These are phyloP conservation scores for Bombylius discolor DNA, from an alignment of 2,888 invertebrate genomes.

Conservation along the genomic window DNA sequence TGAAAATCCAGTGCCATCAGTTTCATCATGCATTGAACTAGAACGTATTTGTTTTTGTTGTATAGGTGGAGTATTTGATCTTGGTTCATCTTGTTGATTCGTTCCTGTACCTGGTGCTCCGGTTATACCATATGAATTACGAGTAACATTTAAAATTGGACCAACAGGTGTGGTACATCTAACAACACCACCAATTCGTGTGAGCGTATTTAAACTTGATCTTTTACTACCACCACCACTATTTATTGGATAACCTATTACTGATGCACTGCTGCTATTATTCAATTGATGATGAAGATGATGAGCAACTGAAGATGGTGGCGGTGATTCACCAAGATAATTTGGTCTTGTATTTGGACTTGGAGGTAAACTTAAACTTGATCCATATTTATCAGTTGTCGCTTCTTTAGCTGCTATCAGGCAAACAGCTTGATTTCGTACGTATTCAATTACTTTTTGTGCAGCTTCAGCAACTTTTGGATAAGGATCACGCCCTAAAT, in stretches of 20 bases:
- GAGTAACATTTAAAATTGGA: constrained; percentile 1
- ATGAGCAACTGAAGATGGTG: constrained; percentile 3
- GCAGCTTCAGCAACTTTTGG: constrained; percentile 71
- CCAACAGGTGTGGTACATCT: constrained; percentile 1
- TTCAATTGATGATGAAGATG: constrained; percentile 5
- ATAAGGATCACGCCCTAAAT: constrained; percentile 75
- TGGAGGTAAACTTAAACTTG: constrained; percentile 45
- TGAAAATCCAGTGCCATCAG: neutral
- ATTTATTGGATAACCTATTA: neutral
- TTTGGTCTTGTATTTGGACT: constrained; percentile 44
- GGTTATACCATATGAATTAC: neutral
- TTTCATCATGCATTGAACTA: neutral
- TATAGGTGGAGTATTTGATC: constrained; percentile 1
- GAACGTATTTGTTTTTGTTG: neutral
- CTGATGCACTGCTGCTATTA: neutral
- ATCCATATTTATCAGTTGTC: constrained; percentile 27
- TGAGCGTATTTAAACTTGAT: constrained; percentile 3
- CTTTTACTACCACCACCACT: constrained; percentile 10
- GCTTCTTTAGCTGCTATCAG: constrained; percentile 35
- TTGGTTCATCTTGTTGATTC: neutral
- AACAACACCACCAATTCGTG: neutral
- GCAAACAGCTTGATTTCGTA: constrained; percentile 49
- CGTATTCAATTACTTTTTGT: constrained; percentile 60
- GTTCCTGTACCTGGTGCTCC: neutral
- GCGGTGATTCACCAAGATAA: constrained; percentile 28